Evolutionary conservation across 2,888 invertebrate species (phyloP).

Genomic region (Coecobrya sp.): DNA sequence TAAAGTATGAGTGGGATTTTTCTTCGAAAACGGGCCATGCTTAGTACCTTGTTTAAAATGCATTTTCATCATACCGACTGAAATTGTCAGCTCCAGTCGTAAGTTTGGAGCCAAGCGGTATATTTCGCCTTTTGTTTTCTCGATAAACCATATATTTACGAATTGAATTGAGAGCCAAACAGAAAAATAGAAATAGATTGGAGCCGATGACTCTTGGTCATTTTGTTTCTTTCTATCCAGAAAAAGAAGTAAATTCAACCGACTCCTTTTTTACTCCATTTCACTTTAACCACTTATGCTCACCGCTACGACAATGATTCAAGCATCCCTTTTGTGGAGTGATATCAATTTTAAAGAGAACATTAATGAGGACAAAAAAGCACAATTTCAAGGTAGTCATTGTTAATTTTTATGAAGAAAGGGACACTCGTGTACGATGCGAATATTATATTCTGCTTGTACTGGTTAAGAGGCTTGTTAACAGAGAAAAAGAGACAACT

Average conservation of each 20-base stretch:
- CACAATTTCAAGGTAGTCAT: background rate
- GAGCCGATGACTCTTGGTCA: background rate
- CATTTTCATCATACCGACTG: no score
- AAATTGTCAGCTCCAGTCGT: no score
- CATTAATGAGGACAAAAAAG: conserved; percentile 41
- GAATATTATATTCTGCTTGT: background rate
- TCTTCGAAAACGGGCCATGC: no score
- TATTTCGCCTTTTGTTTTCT: no score
- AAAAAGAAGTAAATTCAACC: background rate
- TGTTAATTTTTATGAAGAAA: background rate
- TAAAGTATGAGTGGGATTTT: no score
- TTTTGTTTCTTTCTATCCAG: background rate
- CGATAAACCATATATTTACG: no score
- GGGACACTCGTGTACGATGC: background rate
- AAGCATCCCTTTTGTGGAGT: conserved; percentile 10
- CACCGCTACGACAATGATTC: background rate
- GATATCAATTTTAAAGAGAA: conserved; percentile 2
- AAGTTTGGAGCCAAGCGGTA: no score
- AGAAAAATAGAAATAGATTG: background rate
- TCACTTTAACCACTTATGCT: background rate
- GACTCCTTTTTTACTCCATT: conserved; percentile 6
- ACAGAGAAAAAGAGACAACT: conserved; percentile 14
- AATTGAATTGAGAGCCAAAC: no score
- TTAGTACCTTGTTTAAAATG: no score
- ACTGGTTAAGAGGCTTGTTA: background rate